A percentile compares a stretch with the other conserved stretches of the same genome.
Evolutionary conservation across 1,140 invertebrate genomes (phyloP).

Genomic region (Drosophila bipectinata): DNA sequence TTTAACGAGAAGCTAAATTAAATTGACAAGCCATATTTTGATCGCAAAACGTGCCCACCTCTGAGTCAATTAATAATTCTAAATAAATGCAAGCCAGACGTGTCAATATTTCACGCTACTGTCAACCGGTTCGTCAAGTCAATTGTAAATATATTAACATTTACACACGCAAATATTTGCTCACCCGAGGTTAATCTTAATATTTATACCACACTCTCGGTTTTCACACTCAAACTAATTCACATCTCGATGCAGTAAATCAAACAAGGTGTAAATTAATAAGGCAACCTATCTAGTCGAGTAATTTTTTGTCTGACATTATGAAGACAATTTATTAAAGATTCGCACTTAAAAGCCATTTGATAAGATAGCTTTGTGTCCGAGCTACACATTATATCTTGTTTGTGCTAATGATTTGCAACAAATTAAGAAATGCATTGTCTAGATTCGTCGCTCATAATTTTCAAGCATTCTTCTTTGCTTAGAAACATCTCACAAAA

Average conservation of each 20-base stretch:
- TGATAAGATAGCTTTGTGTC: neutral
- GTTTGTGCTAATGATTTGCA: neutral
- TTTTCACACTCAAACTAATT: conserved; percentile 18
- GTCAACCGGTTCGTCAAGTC: conserved; percentile 28
- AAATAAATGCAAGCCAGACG: conserved; percentile 35
- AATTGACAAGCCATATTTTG: conserved; percentile 14
- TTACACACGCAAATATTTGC: neutral
- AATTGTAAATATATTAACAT: conserved; percentile 4
- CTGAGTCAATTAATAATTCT: conserved; percentile 30
- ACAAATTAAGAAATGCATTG: neutral
- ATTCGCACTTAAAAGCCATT: too few species aligned
- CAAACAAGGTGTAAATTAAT: conserved; percentile 47
- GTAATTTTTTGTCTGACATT: neutral
- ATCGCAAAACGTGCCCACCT: conserved; percentile 30
- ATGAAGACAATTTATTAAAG: neutral
- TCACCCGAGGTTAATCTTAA: conserved; percentile 6
- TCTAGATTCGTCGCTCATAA: neutral
- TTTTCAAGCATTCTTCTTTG: neutral
- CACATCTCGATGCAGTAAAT: conserved; percentile 22
- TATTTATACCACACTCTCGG: conserved; percentile 26
- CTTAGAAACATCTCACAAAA: neutral
- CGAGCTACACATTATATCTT: neutral
- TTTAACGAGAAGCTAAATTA: neutral
- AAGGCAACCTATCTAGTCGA: conserved; percentile 15
- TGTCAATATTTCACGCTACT: conserved; percentile 35